phyloP scores from a whole-genome alignment of 2,888 invertebrate species.

The Dromius quadrimaculatus region DNA sequence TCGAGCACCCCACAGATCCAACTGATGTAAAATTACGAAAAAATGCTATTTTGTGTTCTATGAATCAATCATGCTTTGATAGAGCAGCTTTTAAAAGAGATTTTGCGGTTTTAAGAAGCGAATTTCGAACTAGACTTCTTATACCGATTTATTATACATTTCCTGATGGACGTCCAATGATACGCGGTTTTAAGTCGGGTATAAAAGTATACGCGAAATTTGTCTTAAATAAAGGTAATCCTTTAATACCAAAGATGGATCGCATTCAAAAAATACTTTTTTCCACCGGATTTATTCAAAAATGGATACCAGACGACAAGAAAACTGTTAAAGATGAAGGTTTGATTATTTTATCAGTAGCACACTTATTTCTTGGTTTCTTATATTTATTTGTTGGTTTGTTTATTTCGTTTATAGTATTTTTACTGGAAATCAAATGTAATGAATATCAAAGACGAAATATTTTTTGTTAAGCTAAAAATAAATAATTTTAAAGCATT shows the following conservation, averaged over 20 bases:
- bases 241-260: neutral
- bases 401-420: neutral
- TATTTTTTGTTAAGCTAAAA: no score
- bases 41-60: neutral
- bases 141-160: slow-evolving; percentile 3
- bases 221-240: slow-evolving; percentile 1
- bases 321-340: neutral
- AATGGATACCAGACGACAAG: neutral
- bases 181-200: neutral
- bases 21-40: neutral
- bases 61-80: slow-evolving; percentile 9
- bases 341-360: neutral
- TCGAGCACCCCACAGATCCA: neutral
- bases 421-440: slow-evolving; percentile 1
- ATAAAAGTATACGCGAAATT: neutral
- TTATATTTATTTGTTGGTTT: slow-evolving; percentile 11
- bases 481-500: no score
- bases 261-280: neutral
- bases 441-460: neutral
- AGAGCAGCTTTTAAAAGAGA: slow-evolving; percentile 21
- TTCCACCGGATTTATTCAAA: neutral
- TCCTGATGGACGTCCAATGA: slow-evolving; percentile 2
- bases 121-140: neutral
- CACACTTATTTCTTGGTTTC: slow-evolving; percentile 1
- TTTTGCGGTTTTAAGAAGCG: slow-evolving; percentile 35